Evolutionary conservation across 2,113 vertebrate genomes (phyloP), one percentile per base, ranked within the genome.

Genomic region (Pygoscelis antarcticus): DNA sequence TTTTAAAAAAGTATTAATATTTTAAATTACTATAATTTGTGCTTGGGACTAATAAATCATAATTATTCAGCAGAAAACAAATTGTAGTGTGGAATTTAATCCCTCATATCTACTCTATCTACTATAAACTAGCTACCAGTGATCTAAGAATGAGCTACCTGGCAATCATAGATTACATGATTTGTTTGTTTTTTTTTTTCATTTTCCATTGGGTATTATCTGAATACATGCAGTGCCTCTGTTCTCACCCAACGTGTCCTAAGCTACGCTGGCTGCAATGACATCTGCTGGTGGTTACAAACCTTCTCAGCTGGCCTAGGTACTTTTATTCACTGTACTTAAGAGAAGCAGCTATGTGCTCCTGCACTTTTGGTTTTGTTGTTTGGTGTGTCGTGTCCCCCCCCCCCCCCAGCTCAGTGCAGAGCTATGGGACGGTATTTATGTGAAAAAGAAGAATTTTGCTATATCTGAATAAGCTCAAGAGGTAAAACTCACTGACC

Each of bases 11-110:
- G 1, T 46, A 80, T 76, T 79, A 93, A 34, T 90, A 87, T 69
- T 94, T 84, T 70, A 93, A 93, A 95, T 96, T 51, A 61, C 92
- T 91, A 16, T 93, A 96, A 94, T 95, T 96, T 90, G 91, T 42
- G 64, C 91, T 81, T 34, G 65, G 49, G 65, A 93, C 64, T 94
- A 96, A 96, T 94, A 87, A 89, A 90, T 90, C 92, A 76, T 86
- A 96, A 95, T 95, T 95, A 94, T 90, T 95, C 79, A 36, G 38
- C 81, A 77, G 87, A 87, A 92, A 96, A 93, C 89, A 90, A 93
- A 93, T 90, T 91, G 87, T 58, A 93, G 74, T 4, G 30, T 46
- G 62, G 91, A 66, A 94, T 90, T 89, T 89, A 92, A 91, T 75
- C 84, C 88, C 57, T 90, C 64, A 2, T 86, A 90, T 94, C 90